Evolutionary conservation across 2,888 invertebrate genomes (phyloP).

Genomic region (Eupeodes latifasciatus): DNA sequence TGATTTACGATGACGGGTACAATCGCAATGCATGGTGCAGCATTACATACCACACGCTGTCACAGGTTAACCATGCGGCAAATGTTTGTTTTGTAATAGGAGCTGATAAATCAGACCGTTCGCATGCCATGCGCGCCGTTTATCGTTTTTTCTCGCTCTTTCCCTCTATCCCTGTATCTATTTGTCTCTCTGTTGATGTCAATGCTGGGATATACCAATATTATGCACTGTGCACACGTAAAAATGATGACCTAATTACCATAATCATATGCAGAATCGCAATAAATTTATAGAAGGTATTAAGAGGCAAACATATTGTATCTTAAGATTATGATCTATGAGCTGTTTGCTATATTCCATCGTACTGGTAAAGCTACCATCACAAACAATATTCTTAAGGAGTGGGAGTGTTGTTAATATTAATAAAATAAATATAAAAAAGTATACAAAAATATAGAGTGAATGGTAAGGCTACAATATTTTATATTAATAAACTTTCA

Average conservation of each 20-base stretch:
- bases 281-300: constrained; percentile 67
- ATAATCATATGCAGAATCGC: constrained; percentile 78
- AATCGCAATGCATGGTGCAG: constrained; percentile 52
- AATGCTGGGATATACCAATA: constrained; percentile 16
- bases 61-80: constrained; percentile 67
- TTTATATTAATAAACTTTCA: not conserved
- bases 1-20: constrained; percentile 72
- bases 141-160: no score
- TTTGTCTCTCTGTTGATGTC: not conserved
- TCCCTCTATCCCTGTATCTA: not conserved
- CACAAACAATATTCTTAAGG: not conserved
- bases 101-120: constrained; percentile 68
- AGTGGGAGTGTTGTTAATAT: constrained; percentile 55
- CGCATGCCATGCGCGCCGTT: constrained; percentile 37
- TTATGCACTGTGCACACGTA: constrained; percentile 13
- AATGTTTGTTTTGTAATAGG: constrained; percentile 71
- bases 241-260: constrained; percentile 81
- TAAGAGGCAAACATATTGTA: constrained; percentile 61
- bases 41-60: constrained; percentile 37
- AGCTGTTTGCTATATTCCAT: not conserved
- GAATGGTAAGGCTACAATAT: constrained; percentile 35
- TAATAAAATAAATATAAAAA: not conserved
- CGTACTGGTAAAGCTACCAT: not conserved
- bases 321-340: constrained; percentile 52
- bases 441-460: constrained; percentile 11